These are phyloP conservation scores for Oryzias javanicus DNA, from an alignment of 2,113 vertebrate genomes.

Conservation along the genomic window DNA sequence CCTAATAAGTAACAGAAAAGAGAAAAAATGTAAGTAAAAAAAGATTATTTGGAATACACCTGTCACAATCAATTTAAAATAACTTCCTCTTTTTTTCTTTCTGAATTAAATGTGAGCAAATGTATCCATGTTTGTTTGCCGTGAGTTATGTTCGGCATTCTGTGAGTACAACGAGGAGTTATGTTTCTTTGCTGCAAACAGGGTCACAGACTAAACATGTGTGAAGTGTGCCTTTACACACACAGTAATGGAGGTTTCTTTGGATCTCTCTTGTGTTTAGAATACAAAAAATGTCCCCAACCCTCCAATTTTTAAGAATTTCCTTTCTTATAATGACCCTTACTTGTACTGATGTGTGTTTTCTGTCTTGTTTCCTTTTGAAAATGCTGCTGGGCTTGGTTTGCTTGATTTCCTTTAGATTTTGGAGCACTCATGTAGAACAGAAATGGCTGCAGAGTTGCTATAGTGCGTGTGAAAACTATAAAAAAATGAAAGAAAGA, in stretches of 20 bases:
- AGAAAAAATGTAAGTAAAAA: conserved; percentile 34
- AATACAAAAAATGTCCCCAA: no score
- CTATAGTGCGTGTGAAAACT: conserved; percentile 38
- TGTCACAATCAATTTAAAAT: conserved; percentile 39
- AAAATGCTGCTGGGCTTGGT: conserved; percentile 31
- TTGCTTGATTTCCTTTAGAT: conserved; percentile 36
- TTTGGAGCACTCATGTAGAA: conserved; percentile 28
- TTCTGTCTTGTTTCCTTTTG: conserved; percentile 58
- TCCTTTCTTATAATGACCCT: background rate
- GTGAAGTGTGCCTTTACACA: conserved; percentile 33
- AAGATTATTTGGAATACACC: conserved; percentile 42
- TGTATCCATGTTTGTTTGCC: conserved; percentile 47
- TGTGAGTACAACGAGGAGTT: conserved; percentile 59
- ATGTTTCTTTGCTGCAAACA: conserved; percentile 52
- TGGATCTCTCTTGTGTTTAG: no score
- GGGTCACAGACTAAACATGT: conserved; percentile 26
- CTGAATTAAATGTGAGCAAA: conserved; percentile 42
- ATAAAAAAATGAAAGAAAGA: conserved; percentile 40
- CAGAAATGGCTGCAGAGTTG: conserved; percentile 27
- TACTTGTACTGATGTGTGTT: conserved; percentile 3
- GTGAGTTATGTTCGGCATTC: conserved; percentile 59
- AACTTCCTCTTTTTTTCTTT: conserved; percentile 37
- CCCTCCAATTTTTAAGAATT: background rate
- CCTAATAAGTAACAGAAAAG: conserved; percentile 3
- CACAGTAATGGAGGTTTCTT: conserved; percentile 22